Evolutionary conservation across 2,888 invertebrate species (phyloP), one percentile per base, ranked within the genome.

Genomic region (Eristalinus aeneus): DNA sequence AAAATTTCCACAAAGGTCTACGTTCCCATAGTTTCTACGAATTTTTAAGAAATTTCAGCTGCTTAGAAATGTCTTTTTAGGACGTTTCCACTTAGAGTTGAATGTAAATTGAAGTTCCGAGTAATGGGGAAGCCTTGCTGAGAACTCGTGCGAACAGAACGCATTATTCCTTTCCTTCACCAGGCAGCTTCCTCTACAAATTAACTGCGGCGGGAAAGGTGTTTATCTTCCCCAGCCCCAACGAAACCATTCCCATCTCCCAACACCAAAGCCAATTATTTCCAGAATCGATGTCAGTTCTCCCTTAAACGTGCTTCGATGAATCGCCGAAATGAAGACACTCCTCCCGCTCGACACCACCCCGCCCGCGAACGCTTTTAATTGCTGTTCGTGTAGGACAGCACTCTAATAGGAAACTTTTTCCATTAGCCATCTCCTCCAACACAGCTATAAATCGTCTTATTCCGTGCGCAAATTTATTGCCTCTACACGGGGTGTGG

Each of bases 401-500:
- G 12, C 27, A 36, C 31, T 34, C 63, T 61, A 72, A 79, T 75
- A 73, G 61, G 23, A 81, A 86, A 77, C 65, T 82, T 81, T 82
- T 81, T 77, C 82, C 86, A 86, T 86, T 86, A 81, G 81, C 32
- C 60, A 64, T 65, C 60, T 34, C 22, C 53, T 61, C 60, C 69
- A 74, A 69, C 82, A 77, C 56, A 77, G 74, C 69, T 77, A 86
- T 86, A 86, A 81, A 86, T 86, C 77, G 86, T 73, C 77, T 73
- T 81, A 77, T 81, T 74, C 77, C 77, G 69, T 46, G 39, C 58
- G 73, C 46, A 63, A 77, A 86, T 86, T 86, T 86, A 86, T 86
- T 81, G 65, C 81, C 61, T 23, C 46, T 68, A 34, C 75, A 71
- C 11, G 58, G 39, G 22, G 36, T 22, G 58, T 31, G 39, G 3